Evolutionary conservation across 2,797 vertebrate genomes (phyloP).

Genomic region (Eutrigla gurnardus): DNA sequence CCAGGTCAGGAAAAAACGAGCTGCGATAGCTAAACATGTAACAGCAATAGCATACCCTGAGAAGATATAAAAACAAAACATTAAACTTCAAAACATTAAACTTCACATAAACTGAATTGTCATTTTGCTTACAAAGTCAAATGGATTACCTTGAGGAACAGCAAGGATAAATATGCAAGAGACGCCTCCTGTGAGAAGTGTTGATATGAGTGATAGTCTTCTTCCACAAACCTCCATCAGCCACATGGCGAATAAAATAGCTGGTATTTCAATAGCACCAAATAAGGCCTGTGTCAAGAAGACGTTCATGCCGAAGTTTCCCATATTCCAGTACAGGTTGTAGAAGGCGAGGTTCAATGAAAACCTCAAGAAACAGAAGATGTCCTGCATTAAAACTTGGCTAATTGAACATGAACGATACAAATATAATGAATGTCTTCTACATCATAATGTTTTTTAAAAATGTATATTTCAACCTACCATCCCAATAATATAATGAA

Average conservation of each 20-base stretch:
- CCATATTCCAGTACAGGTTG: conserved; percentile 83
- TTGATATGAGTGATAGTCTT: conserved; percentile 72
- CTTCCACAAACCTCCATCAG: conserved; percentile 80
- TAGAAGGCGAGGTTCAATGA: conserved; percentile 82
- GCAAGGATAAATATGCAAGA: conserved; percentile 76
- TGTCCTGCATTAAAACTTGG: background rate
- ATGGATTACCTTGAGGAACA: conserved; percentile 82
- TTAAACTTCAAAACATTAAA: too few relatives aligned
- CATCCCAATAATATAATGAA: conserved; percentile 58
- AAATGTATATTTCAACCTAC: background rate
- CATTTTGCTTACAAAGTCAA: background rate
- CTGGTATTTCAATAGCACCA: conserved; percentile 83
- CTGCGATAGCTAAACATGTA: conserved; percentile 80
- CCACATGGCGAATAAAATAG: conserved; percentile 79
- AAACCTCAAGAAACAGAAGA: conserved; percentile 72
- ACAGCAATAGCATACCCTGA: conserved; percentile 73
- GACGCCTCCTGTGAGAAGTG: conserved; percentile 76
- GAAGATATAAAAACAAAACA: background rate
- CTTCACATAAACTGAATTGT: accelerated
- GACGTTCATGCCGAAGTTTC: conserved; percentile 85
- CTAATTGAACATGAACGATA: too few relatives aligned
- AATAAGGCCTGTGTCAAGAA: conserved; percentile 88
- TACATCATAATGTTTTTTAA: background rate
- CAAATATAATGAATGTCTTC: too few relatives aligned
- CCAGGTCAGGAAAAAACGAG: conserved; percentile 79